These are phyloP conservation scores for Mus caroli DNA, from an alignment of 2,797 vertebrate species.

Conservation along the genomic window DNA sequence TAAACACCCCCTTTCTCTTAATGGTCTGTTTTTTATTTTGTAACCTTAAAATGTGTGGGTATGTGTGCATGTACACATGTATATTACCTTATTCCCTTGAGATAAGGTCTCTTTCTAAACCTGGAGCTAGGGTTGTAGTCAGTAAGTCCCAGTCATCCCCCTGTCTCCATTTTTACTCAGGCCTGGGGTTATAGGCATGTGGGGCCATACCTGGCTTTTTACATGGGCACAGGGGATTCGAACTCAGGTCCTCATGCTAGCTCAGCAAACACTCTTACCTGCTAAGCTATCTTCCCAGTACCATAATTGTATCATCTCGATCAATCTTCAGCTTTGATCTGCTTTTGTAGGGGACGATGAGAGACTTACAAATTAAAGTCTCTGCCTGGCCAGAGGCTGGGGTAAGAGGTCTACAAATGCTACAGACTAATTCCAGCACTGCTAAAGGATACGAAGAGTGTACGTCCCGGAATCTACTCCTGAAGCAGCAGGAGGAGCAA, in stretches of 20 bases:
- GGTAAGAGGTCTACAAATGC: background rate
- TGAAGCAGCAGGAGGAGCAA: background rate
- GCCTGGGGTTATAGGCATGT: background rate
- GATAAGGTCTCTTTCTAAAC: background rate
- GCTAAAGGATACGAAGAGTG: background rate
- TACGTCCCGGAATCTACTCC: background rate
- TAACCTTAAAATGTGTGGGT: background rate
- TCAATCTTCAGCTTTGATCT: background rate
- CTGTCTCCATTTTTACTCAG: background rate
- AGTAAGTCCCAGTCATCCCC: background rate
- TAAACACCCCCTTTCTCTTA: accelerated
- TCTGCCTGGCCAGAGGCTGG: background rate
- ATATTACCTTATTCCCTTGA: background rate
- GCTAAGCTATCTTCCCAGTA: background rate
- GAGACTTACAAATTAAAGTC: background rate
- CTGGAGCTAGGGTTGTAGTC: background rate
- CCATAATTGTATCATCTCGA: background rate
- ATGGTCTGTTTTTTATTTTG: background rate
- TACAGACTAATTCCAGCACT: background rate
- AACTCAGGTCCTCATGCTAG: background rate
- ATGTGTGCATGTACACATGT: accelerated
- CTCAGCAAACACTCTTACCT: background rate
- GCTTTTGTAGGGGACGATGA: background rate
- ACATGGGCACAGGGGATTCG: background rate
- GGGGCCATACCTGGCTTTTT: background rate